Percentiles rank a stretch among this genome's conserved stretches.
Evolutionary conservation across 2,888 invertebrate genomes (phyloP).

Genomic region (Agapetus fuscipes): DNA sequence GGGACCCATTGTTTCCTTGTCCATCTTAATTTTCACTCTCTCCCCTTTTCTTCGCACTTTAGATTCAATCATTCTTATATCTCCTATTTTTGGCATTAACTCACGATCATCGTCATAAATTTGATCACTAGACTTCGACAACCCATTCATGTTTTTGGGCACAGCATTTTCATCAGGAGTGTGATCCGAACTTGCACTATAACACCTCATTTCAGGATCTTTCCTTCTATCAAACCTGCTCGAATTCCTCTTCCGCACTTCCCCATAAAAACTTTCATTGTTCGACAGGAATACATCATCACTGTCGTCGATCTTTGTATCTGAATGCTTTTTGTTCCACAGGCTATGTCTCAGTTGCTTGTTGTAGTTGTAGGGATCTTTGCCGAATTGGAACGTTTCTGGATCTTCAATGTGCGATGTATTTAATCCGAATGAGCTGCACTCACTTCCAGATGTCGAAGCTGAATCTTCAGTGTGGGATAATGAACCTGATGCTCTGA

Average conservation of each 20-base stretch:
- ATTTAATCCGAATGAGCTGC: slow-evolving; percentile 37
- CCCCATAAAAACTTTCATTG: background rate
- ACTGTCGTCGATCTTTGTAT: slow-evolving; percentile 25
- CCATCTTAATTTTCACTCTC: slow-evolving; percentile 38
- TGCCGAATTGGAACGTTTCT: slow-evolving; percentile 32
- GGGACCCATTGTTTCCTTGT: slow-evolving; percentile 41
- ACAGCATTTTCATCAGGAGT: slow-evolving; percentile 25
- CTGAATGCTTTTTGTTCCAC: slow-evolving; percentile 34
- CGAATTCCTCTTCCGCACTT: slow-evolving; percentile 28
- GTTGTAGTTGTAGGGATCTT: slow-evolving; percentile 33
- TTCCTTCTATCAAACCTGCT: slow-evolving; percentile 30
- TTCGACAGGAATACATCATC: slow-evolving; percentile 37
- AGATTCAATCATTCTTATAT: slow-evolving; percentile 22
- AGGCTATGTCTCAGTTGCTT: slow-evolving; percentile 43
- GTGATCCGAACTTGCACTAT: slow-evolving; percentile 44
- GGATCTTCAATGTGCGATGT: slow-evolving; percentile 34
- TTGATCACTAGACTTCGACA: slow-evolving; percentile 46
- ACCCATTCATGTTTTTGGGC: slow-evolving; percentile 36
- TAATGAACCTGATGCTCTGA: slow-evolving; percentile 47
- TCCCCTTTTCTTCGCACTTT: slow-evolving; percentile 43
- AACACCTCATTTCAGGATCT: slow-evolving; percentile 38
- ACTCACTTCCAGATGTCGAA: slow-evolving; percentile 44
- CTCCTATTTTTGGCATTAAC: slow-evolving; percentile 17
- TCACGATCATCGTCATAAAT: slow-evolving; percentile 36
- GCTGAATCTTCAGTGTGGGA: slow-evolving; percentile 41